These are phyloP conservation scores for Halotydeus destructor DNA, from an alignment of 1,140 invertebrate genomes.

Conservation along the genomic window DNA sequence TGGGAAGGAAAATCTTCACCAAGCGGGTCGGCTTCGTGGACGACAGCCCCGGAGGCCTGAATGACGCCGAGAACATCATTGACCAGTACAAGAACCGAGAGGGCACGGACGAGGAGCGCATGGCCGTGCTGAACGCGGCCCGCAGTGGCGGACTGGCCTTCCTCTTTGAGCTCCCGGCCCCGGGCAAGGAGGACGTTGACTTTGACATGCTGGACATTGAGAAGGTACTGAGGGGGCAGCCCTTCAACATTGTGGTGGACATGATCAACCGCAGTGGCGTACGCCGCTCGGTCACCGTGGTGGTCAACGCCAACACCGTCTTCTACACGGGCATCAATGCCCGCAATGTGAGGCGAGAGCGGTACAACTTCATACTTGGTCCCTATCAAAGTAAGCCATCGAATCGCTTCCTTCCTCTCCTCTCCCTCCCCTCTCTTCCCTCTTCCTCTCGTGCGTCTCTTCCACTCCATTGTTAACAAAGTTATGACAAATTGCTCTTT, in stretches of 20 bases:
- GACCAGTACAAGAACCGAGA: slow-evolving; percentile 68
- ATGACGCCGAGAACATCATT: slow-evolving; percentile 51
- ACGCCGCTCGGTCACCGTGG: slow-evolving; percentile 37
- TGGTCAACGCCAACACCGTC: slow-evolving; percentile 41
- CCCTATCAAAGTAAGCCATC: slow-evolving; percentile 16
- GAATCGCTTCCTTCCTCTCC: not conserved
- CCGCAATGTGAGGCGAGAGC: slow-evolving; percentile 40
- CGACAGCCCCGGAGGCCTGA: slow-evolving; percentile 22
- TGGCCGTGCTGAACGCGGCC: slow-evolving; percentile 53
- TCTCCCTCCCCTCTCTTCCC: not conserved
- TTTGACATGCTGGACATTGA: slow-evolving; percentile 61
- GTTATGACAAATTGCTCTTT: not conserved
- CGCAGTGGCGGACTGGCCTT: slow-evolving; percentile 28
- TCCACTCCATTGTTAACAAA: not conserved
- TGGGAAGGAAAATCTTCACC: slow-evolving; percentile 68
- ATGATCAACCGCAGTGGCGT: slow-evolving; percentile 26
- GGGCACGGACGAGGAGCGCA: slow-evolving; percentile 44
- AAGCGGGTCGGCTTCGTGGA: slow-evolving; percentile 54
- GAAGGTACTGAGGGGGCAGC: slow-evolving; percentile 62
- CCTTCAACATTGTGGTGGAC: slow-evolving; percentile 31
- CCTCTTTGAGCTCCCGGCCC: slow-evolving; percentile 18
- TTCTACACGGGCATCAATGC: slow-evolving; percentile 52
- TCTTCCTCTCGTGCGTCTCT: not conserved
- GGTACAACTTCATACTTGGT: slow-evolving; percentile 22
- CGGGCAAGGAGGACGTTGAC: slow-evolving; percentile 57